These are phyloP conservation scores for Passer domesticus DNA, from an alignment of 2,113 vertebrate species.

Conservation along the genomic window DNA sequence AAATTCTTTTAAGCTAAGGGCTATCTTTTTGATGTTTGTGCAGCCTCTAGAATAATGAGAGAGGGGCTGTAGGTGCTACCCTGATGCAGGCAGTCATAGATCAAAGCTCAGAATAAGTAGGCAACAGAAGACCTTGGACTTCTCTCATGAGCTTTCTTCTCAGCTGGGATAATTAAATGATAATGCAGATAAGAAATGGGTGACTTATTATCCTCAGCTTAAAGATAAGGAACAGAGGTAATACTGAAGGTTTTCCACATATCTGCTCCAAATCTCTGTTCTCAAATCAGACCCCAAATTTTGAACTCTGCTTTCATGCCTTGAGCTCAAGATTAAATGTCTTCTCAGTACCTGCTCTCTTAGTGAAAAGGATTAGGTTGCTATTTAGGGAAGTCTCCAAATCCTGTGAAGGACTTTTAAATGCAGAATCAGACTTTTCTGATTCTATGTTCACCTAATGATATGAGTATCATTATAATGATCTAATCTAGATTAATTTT, in stretches of 20 bases:
- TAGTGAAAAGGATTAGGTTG: neutral
- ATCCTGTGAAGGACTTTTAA: neutral
- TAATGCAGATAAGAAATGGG: neutral
- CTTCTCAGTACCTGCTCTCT: neutral
- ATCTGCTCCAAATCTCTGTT: neutral
- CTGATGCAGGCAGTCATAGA: neutral
- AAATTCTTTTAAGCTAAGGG: neutral
- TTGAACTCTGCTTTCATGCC: neutral
- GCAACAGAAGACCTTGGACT: neutral
- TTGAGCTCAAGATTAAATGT: neutral
- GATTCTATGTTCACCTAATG: neutral
- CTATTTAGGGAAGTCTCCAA: neutral
- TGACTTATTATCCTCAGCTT: neutral
- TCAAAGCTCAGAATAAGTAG: neutral
- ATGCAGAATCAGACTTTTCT: neutral
- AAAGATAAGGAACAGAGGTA: neutral
- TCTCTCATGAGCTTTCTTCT: neutral
- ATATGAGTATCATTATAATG: neutral
- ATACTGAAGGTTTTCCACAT: neutral
- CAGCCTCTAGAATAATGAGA: neutral
- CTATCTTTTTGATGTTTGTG: neutral
- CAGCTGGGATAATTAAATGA: neutral
- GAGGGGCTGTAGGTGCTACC: neutral
- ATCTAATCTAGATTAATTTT: neutral
- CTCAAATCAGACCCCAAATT: neutral